A percentile compares a stretch with the other conserved stretches of the same genome.
These are phyloP conservation scores for Eptatretus burgeri DNA, from an alignment of 2,113 vertebrate genomes.

Conservation along the genomic window DNA sequence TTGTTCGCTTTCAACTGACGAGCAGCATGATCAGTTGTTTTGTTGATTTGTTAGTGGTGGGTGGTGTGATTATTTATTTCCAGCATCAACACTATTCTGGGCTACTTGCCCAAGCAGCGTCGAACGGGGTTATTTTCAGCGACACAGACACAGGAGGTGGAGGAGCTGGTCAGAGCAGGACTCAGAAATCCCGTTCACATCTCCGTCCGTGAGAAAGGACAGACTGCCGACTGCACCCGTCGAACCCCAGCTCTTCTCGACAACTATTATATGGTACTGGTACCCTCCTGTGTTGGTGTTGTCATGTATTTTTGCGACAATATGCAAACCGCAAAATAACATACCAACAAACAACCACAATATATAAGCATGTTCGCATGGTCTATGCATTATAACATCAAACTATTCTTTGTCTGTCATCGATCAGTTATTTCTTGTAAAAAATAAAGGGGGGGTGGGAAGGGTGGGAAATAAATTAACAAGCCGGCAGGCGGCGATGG, in stretches of 20 bases:
- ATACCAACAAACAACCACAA: too few relatives aligned
- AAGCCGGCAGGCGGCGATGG: too few relatives aligned
- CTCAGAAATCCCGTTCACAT: slow-evolving; percentile 73
- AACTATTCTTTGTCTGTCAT: too few relatives aligned
- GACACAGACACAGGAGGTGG: slow-evolving; percentile 80
- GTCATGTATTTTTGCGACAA: background rate
- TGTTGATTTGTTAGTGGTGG: too few relatives aligned
- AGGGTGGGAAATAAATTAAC: too few relatives aligned
- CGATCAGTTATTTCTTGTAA: too few relatives aligned
- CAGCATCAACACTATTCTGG: slow-evolving; percentile 62
- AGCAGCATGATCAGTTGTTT: too few relatives aligned
- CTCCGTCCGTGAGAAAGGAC: slow-evolving; percentile 65
- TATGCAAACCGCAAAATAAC: too few relatives aligned
- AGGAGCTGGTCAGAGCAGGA: slow-evolving; percentile 65
- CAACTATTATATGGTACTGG: slow-evolving; percentile 54
- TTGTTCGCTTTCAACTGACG: too few relatives aligned
- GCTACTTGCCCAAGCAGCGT: slow-evolving; percentile 57
- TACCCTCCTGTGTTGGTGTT: accelerated
- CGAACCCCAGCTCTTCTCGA: slow-evolving; percentile 53
- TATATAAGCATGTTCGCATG: too few relatives aligned
- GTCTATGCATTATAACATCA: too few relatives aligned
- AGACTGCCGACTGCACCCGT: slow-evolving; percentile 27
- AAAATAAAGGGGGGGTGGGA: too few relatives aligned
- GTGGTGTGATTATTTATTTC: background rate
- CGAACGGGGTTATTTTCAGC: slow-evolving; percentile 79